A percentile compares a stretch with the other conserved stretches of the same genome.
Conservation (phyloP, 2,113 vertebrate genomes). For the Limanda limanda region DNA sequence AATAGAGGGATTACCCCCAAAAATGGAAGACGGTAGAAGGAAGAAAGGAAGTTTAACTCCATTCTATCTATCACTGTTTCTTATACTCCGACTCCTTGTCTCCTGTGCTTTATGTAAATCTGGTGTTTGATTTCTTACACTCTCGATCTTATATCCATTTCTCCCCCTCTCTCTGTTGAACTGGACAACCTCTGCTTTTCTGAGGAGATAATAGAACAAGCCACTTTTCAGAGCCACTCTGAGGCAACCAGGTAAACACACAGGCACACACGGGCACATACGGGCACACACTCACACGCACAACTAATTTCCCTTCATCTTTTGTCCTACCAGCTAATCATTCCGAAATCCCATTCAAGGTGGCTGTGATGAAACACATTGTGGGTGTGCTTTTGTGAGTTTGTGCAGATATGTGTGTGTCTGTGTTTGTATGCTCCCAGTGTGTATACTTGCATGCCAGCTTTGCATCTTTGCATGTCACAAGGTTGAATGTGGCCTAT, state of each 20-base stretch:
- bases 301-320: conserved; percentile 1
- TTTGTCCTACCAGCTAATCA: no score
- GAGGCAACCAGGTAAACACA: not conserved
- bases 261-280: not conserved
- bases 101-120: not conserved
- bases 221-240: conserved; percentile 21
- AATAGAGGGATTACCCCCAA: not conserved
- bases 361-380: no score
- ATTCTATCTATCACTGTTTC: not conserved
- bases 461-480: not conserved
- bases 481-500: no score
- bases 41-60: not conserved
- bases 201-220: conserved; percentile 25
- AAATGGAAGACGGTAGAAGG: no score
- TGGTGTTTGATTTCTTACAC: conserved; percentile 21
- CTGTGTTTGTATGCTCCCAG: no score
- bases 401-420: no score
- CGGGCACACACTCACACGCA: no score
- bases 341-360: no score
- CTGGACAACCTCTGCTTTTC: conserved; percentile 16
- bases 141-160: conserved; percentile 20
- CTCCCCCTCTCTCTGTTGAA: conserved; percentile 17
- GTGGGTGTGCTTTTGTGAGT: no score
- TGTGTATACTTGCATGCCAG: not conserved
- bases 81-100: not conserved